A percentile compares a stretch with the other conserved stretches of the same genome.
Conservation (phyloP, 1,140 invertebrate species). For the Pseudomyrmex pallidus region DNA sequence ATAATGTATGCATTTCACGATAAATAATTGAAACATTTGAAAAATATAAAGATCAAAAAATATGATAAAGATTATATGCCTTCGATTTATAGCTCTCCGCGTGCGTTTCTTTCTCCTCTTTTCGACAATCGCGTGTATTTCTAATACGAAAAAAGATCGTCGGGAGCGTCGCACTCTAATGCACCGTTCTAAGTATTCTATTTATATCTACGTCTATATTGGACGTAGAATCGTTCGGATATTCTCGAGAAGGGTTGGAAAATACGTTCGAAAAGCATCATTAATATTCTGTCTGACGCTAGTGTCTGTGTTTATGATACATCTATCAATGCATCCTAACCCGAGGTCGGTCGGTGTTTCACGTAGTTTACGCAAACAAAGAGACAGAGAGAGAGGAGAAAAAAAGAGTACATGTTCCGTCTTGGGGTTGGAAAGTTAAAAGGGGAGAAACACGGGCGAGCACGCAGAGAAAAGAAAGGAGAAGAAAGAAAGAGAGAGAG, state of each 20-base stretch:
- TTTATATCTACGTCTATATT: not conserved
- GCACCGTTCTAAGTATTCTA: slow-evolving; percentile 5
- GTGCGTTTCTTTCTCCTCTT: not conserved
- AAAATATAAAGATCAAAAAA: not conserved
- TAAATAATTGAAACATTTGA: not conserved
- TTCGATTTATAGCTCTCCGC: not conserved
- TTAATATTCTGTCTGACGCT: slow-evolving; percentile 32
- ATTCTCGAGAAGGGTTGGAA: not conserved
- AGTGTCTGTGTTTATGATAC: slow-evolving; percentile 45
- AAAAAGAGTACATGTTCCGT: slow-evolving; percentile 1
- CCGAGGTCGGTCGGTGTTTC: slow-evolving; percentile 28
- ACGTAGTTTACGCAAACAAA: slow-evolving; percentile 29
- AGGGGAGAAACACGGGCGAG: slow-evolving; percentile 10
- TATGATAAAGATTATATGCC: not conserved
- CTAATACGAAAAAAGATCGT: not conserved
- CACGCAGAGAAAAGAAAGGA: not conserved
- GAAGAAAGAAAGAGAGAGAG: too few species aligned
- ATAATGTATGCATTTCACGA: too few species aligned
- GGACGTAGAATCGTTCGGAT: not conserved
- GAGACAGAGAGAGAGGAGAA: not conserved
- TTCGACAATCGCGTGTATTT: not conserved
- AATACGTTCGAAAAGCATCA: slow-evolving; percentile 24
- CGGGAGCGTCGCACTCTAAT: not conserved
- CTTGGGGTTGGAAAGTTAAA: slow-evolving; percentile 32
- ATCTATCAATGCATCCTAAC: slow-evolving; percentile 47